Conservation (phyloP, 2,797 vertebrate species). For the Acanthopagrus latus region DNA sequence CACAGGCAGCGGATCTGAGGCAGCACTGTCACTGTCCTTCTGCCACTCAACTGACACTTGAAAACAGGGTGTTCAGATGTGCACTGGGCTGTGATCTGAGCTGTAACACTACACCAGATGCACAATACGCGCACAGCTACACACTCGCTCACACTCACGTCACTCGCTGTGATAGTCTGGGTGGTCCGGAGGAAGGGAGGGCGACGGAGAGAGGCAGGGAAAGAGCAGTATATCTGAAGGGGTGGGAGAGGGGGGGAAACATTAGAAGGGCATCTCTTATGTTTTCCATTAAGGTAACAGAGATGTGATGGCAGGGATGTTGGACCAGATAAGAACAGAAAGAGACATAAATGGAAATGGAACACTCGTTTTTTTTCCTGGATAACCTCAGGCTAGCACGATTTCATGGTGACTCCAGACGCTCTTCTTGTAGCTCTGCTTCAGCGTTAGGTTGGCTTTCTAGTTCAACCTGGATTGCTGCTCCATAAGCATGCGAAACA, state of each 20-base stretch:
- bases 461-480: conserved; percentile 28
- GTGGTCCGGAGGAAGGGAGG: conserved; percentile 66
- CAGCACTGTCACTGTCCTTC: conserved; percentile 59
- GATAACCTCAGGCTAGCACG: conserved; percentile 60
- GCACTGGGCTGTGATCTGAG: conserved; percentile 73
- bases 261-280: conserved; percentile 75
- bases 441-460: conserved; percentile 29
- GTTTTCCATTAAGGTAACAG: conserved; percentile 78
- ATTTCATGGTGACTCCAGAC: conserved; percentile 60
- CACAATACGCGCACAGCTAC: conserved; percentile 51
- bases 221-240: conserved; percentile 63
- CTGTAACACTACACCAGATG: conserved; percentile 64
- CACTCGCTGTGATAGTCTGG: conserved; percentile 61
- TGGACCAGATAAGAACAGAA: conserved; percentile 74
- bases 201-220: conserved; percentile 43
- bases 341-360: conserved; percentile 73
- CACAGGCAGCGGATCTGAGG: conserved; percentile 55
- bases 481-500: conserved; percentile 10
- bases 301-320: conserved; percentile 72
- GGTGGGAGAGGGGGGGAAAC: conserved; percentile 60
- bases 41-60: conserved; percentile 74
- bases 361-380: conserved; percentile 27
- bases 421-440: conserved; percentile 32
- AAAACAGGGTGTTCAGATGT: conserved; percentile 75
- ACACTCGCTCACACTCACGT: conserved; percentile 38